phyloP scores from a whole-genome alignment of 2,113 vertebrate species.

The Ptilonorhynchus violaceus region DNA sequence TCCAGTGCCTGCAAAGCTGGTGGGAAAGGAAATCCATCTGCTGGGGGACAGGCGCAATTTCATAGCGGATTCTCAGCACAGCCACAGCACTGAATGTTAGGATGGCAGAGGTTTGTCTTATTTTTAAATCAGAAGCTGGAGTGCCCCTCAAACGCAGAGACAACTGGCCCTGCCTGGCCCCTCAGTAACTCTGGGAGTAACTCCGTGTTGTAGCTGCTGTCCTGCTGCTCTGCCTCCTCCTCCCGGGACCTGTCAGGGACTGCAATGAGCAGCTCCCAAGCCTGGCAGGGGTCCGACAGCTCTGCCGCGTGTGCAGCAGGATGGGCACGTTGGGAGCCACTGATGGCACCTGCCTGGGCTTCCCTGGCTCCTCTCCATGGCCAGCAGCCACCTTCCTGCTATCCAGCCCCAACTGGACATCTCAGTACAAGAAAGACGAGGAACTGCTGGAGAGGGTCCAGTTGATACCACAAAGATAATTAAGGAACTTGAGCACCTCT shows the following conservation, averaged over 20 bases:
- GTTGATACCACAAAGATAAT: background rate
- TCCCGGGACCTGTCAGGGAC: fast-evolving
- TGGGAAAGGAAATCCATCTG: background rate
- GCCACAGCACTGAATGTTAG: background rate
- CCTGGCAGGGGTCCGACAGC: background rate
- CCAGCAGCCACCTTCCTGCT: background rate
- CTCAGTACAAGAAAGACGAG: background rate
- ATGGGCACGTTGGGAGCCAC: fast-evolving
- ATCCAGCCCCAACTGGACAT: background rate
- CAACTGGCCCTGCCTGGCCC: background rate
- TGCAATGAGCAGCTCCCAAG: background rate
- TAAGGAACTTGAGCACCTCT: background rate
- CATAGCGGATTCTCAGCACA: background rate
- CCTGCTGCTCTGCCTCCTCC: background rate
- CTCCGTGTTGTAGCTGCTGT: background rate
- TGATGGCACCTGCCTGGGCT: background rate
- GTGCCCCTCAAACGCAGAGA: background rate
- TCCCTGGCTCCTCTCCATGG: background rate
- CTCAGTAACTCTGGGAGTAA: background rate
- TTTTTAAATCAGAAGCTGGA: background rate
- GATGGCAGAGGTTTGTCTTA: background rate
- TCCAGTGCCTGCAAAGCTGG: background rate
- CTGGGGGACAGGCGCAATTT: background rate
- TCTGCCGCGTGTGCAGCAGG: fast-evolving
- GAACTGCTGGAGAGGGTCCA: background rate